These are phyloP conservation scores for Helicoverpa assulta DNA, from an alignment of 2,888 invertebrate genomes.

Conservation along the genomic window DNA sequence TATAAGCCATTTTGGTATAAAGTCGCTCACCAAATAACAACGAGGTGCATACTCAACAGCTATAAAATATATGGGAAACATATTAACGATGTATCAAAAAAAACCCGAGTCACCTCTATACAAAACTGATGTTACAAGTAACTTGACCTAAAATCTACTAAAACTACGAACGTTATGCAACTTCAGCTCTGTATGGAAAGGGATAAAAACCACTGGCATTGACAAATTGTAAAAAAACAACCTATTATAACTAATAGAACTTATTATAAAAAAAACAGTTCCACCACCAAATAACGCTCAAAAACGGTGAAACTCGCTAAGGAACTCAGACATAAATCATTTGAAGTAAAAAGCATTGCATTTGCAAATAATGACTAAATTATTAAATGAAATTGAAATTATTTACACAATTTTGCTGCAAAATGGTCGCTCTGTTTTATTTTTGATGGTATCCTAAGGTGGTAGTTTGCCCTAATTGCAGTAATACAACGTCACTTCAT, in stretches of 20 bases:
- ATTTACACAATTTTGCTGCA: background rate
- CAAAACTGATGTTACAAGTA: slow-evolving; percentile 26
- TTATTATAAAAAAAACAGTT: background rate
- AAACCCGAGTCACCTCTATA: slow-evolving; percentile 28
- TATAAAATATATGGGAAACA: slow-evolving; percentile 44
- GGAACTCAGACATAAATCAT: background rate
- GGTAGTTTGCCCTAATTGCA: no score
- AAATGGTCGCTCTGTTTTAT: background rate
- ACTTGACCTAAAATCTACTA: slow-evolving; percentile 33
- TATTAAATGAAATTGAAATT: background rate
- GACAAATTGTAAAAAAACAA: slow-evolving; percentile 27
- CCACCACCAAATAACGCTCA: background rate
- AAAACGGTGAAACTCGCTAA: background rate
- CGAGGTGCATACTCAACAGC: slow-evolving; percentile 19
- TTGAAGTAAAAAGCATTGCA: background rate
- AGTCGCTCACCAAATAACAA: slow-evolving; percentile 18
- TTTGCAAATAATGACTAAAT: background rate
- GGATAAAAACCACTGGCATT: slow-evolving; percentile 36
- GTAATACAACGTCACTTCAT: background rate
- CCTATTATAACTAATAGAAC: background rate
- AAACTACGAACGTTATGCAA: slow-evolving; percentile 12
- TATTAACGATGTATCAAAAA: slow-evolving; percentile 27
- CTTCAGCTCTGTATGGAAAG: slow-evolving; percentile 25
- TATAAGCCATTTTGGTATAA: background rate
- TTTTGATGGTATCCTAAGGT: background rate